A percentile compares a stretch with the other conserved stretches of the same genome.
These are phyloP conservation scores for Diadumene lineata DNA, from an alignment of 92 coral and sea anemone genomes.

Conservation along the genomic window DNA sequence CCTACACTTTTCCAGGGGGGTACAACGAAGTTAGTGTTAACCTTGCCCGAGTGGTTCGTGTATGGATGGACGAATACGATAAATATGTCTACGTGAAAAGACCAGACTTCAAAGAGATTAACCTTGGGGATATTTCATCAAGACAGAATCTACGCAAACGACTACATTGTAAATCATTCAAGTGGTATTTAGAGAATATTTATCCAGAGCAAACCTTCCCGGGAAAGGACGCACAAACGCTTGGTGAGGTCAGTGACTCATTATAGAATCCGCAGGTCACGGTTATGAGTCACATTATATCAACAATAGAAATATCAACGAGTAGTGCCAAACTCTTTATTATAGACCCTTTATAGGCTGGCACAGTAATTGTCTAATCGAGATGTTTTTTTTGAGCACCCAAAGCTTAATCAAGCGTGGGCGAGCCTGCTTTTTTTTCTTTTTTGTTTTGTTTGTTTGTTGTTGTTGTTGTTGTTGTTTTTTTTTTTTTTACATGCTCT, in stretches of 20 bases:
- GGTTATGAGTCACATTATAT: background rate
- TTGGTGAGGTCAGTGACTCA: constrained; percentile 78
- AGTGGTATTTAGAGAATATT: constrained; percentile 76
- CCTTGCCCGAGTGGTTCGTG: constrained; percentile 85
- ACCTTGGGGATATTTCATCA: constrained; percentile 58
- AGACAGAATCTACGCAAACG: constrained; percentile 58
- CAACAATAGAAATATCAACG: too few species aligned
- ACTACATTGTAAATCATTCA: constrained; percentile 71
- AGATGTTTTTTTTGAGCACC: too few species aligned
- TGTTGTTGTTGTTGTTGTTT: too few species aligned
- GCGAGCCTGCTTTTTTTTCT: too few species aligned
- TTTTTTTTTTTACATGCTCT: too few species aligned
- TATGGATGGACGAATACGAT: constrained; percentile 85
- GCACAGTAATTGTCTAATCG: too few species aligned
- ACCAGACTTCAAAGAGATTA: constrained; percentile 48
- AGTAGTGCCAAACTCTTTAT: too few species aligned
- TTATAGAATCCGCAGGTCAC: constrained; percentile 15
- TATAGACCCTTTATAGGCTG: too few species aligned
- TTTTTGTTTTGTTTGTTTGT: too few species aligned
- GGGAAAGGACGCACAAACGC: constrained; percentile 38
- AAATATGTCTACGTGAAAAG: constrained; percentile 65
- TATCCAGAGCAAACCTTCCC: constrained; percentile 81
- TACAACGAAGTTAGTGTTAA: constrained; percentile 62
- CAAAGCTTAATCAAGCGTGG: too few species aligned
- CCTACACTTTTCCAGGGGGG: constrained; percentile 83